phyloP scores from a whole-genome alignment of 2,888 invertebrate species.

The Nomada hirtipes region DNA sequence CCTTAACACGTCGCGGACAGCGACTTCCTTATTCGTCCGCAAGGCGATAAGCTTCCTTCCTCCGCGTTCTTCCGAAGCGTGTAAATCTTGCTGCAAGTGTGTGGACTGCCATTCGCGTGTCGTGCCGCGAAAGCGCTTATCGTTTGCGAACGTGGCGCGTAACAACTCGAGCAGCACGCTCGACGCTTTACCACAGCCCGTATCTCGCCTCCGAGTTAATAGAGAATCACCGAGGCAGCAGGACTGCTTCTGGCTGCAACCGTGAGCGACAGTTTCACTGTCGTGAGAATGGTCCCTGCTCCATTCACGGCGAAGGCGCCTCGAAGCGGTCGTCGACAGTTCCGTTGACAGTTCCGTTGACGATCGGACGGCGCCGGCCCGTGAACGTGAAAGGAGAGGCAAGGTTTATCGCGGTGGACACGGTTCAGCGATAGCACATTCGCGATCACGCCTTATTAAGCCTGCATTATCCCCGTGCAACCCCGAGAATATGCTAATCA shows the following conservation, averaged over 20 bases:
- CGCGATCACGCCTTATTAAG: constrained; percentile 48
- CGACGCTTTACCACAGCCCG: not conserved
- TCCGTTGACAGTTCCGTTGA: constrained; percentile 33
- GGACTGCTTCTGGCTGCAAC: not conserved
- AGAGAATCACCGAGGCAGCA: constrained; percentile 18
- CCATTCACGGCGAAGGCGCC: constrained; percentile 34
- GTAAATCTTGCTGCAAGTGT: not conserved
- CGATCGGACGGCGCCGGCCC: constrained; percentile 47
- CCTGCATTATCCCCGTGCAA: constrained; percentile 14
- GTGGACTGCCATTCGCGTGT: not conserved
- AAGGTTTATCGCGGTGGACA: constrained; percentile 35
- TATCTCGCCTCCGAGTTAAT: constrained; percentile 12
- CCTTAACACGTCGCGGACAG: not conserved
- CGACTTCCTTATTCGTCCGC: not conserved
- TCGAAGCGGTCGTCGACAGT: constrained; percentile 38
- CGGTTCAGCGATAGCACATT: constrained; percentile 26
- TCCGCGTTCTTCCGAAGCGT: not conserved
- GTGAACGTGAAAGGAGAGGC: constrained; percentile 37
- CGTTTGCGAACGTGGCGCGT: constrained; percentile 12
- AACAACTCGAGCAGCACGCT: constrained; percentile 5
- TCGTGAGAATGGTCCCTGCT: constrained; percentile 26
- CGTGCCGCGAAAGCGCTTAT: constrained; percentile 1
- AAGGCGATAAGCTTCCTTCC: not conserved
- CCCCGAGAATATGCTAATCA: constrained; percentile 58
- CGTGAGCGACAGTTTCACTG: constrained; percentile 25